A percentile compares a stretch with the other conserved stretches of the same genome.
These are phyloP conservation scores for Tetragnatha versicolor DNA, from an alignment of 1,140 invertebrate genomes.

Conservation along the genomic window DNA sequence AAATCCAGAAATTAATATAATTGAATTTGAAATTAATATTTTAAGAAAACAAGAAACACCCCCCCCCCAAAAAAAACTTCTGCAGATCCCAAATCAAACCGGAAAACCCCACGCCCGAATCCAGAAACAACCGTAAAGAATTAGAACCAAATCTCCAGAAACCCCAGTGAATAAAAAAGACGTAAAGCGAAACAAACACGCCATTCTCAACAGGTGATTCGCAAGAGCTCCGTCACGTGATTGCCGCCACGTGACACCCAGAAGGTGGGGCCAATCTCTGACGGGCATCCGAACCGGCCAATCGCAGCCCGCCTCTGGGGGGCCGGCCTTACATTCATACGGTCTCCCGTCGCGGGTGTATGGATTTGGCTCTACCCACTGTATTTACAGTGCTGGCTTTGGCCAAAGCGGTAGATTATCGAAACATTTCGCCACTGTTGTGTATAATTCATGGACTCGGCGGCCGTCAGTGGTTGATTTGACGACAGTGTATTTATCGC, in stretches of 20 bases:
- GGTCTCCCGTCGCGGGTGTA: slow-evolving; percentile 23
- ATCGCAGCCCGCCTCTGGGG: not conserved
- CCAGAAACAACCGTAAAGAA: not conserved
- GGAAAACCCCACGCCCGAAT: not conserved
- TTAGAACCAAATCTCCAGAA: not conserved
- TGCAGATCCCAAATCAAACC: not conserved
- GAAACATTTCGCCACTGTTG: slow-evolving; percentile 41
- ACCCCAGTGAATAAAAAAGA: slow-evolving; percentile 4
- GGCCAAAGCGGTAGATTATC: slow-evolving; percentile 25
- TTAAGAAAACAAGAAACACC: too few species aligned
- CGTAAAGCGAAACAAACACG: slow-evolving; percentile 34
- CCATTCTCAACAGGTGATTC: slow-evolving; percentile 51
- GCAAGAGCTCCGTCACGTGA: slow-evolving; percentile 42
- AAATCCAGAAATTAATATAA: too few species aligned
- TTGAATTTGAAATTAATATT: too few species aligned
- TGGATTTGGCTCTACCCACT: slow-evolving; percentile 47
- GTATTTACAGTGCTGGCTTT: slow-evolving; percentile 15
- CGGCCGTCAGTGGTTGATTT: slow-evolving; percentile 3
- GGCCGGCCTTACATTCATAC: slow-evolving; percentile 41
- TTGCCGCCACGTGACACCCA: slow-evolving; percentile 18
- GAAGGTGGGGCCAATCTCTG: slow-evolving; percentile 2
- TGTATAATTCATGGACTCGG: slow-evolving; percentile 50
- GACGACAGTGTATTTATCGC: not conserved
- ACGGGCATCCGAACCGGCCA: slow-evolving; percentile 12
- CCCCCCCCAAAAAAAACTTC: too few species aligned